A percentile compares a stretch with the other conserved stretches of the same genome.
Evolutionary conservation across 2,113 vertebrate species (phyloP).

Genomic region (Eudyptes chrysolophus): DNA sequence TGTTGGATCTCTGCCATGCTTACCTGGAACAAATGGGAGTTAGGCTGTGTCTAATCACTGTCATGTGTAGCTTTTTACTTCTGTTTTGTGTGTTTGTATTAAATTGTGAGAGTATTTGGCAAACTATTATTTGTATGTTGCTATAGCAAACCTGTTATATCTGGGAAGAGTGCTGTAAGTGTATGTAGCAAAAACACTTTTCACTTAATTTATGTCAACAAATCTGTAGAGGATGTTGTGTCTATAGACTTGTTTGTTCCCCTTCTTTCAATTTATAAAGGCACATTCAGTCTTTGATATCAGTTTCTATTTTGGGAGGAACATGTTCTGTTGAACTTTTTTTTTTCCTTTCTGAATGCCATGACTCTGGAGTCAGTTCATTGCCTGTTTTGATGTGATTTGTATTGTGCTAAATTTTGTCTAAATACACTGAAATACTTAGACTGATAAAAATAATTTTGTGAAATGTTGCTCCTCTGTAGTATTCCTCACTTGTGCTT

Average conservation of each 20-base stretch:
- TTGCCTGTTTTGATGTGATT: neutral
- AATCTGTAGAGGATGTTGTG: conserved; percentile 35
- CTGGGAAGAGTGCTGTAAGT: neutral
- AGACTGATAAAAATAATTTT: neutral
- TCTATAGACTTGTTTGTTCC: conserved; percentile 38
- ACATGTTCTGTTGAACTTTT: neutral
- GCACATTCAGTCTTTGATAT: neutral
- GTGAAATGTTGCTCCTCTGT: neutral
- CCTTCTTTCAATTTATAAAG: conserved; percentile 4
- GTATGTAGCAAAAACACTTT: conserved; percentile 2
- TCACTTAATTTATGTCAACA: conserved; percentile 31
- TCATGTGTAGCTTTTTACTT: neutral
- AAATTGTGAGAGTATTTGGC: neutral
- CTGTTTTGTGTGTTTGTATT: neutral
- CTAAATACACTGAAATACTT: conserved; percentile 33
- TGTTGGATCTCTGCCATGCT: neutral
- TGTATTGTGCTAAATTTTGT: conserved; percentile 5
- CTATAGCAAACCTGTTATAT: conserved; percentile 15
- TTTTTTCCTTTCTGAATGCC: neutral
- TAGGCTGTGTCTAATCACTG: neutral
- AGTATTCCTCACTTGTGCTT: neutral
- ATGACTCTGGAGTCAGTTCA: neutral
- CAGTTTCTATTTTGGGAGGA: conserved; percentile 27
- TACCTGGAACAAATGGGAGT: neutral
- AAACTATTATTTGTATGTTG: neutral